Evolutionary conservation across 2,113 vertebrate genomes (phyloP), one percentile per base, ranked within the genome.

Genomic region (Sylvilagus bachmani): DNA sequence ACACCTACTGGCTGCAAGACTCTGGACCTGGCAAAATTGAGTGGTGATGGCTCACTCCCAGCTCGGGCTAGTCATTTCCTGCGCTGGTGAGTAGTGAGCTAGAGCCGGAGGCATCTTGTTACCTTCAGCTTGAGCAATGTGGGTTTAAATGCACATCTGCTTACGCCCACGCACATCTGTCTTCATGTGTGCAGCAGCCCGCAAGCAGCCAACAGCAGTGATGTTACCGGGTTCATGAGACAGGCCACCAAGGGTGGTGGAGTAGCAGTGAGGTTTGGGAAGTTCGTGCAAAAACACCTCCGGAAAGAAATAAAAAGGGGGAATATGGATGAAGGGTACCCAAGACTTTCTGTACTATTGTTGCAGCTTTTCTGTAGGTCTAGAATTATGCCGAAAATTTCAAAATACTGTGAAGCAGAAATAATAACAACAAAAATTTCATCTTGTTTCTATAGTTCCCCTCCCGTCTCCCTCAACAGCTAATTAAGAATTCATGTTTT

Each of bases 381-480:
- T 91, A 49, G 90, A 87, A 91, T 86, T 38, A 79, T 80, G 33
- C 79, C 29, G 66, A 75, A 92, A 84, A 77, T 58, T 77, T 85
- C 62, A 16, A 51, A 84, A 89, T 89, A 86, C 25, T 67, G 33
- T 53, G 79, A 79, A 86, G 51, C 22, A 80, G 61, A 89, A 91
- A 91, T 79, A 91, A 91, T 79, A 51, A 80, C 24, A 67, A 91
- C 55, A 71, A 91, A 81, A 27, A 58, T 19, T 17, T 31, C 24
- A 10, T n/a, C 9, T 84, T 80, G 44, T 62, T 8, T 73, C 5
- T 84, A 27, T 7, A 36, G 10, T 55, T 53, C 64, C 78, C 44
- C 49, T 93, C 29, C 62, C 27, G 27, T 14, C 22, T 91, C 67
- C 22, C 31, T 85, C 31, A 61, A 19, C n/a, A 77, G 94, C 92